Evolutionary conservation across 1,140 invertebrate genomes (phyloP).

Genomic region (Drosophila cardini): DNA sequence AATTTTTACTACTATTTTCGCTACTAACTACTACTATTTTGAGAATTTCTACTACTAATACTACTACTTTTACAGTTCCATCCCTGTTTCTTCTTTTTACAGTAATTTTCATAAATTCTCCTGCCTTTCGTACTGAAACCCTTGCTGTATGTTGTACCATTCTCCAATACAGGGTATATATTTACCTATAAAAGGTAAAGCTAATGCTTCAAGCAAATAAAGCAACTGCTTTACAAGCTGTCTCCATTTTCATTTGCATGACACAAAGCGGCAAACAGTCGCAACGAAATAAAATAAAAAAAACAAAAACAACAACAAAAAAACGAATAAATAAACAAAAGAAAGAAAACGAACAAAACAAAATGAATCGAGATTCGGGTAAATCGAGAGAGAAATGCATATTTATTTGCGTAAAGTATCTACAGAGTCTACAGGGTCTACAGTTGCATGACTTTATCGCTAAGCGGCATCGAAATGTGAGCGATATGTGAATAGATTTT

Average conservation of each 20-base stretch:
- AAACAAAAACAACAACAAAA: conserved; percentile 30
- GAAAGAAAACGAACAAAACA: conserved; percentile 29
- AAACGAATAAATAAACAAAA: conserved; percentile 44
- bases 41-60: no score
- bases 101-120: no score
- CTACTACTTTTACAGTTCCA: no score
- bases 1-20: no score
- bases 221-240: conserved; percentile 34
- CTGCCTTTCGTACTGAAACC: no score
- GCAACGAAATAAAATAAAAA: background rate
- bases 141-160: no score
- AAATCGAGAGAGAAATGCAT: conserved; percentile 72
- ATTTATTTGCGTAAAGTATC: conserved; percentile 79
- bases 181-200: conserved; percentile 9
- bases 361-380: conserved; percentile 14
- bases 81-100: no score
- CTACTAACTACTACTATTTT: no score
- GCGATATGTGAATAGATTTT: conserved; percentile 69
- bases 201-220: conserved; percentile 27
- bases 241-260: conserved; percentile 73
- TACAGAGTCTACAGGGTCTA: conserved; percentile 51
- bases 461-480: conserved; percentile 77
- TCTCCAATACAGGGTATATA: no score
- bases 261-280: conserved; percentile 51
- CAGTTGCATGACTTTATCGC: conserved; percentile 57